These are phyloP conservation scores for Calephelis nemesis DNA, from an alignment of 1,140 invertebrate species.

Conservation along the genomic window DNA sequence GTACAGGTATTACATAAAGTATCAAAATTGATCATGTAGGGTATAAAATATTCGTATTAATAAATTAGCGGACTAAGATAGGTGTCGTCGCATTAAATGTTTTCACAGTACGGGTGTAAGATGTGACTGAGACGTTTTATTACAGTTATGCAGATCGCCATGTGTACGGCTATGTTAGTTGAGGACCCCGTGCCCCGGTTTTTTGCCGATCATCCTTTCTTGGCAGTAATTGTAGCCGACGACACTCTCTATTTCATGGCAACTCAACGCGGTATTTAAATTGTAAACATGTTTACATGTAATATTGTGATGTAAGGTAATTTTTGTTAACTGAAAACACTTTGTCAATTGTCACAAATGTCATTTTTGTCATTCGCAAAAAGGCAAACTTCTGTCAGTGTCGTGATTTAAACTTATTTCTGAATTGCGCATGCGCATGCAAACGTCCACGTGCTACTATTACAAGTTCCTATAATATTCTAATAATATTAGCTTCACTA, in stretches of 20 bases:
- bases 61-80: background rate
- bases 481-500: too few species aligned
- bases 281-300: background rate
- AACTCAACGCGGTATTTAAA: slow-evolving; percentile 32
- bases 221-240: slow-evolving; percentile 41
- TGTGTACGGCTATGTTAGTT: slow-evolving; percentile 39
- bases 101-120: slow-evolving; percentile 8
- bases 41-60: too few species aligned
- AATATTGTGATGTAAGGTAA: too few species aligned
- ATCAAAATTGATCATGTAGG: too few species aligned
- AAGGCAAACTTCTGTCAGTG: too few species aligned
- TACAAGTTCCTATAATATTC: too few species aligned
- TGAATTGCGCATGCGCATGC: too few species aligned
- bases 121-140: slow-evolving; percentile 33
- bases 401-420: too few species aligned
- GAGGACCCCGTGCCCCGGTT: slow-evolving; percentile 40
- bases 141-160: slow-evolving; percentile 45
- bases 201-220: slow-evolving; percentile 52
- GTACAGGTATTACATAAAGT: too few species aligned
- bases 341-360: too few species aligned
- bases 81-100: background rate
- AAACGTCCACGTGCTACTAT: too few species aligned
- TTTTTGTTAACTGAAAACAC: too few species aligned
- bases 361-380: background rate
- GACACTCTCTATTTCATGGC: slow-evolving; percentile 42